phyloP scores from a whole-genome alignment of 2,888 invertebrate genomes.

The Pilophorus perplexus region DNA sequence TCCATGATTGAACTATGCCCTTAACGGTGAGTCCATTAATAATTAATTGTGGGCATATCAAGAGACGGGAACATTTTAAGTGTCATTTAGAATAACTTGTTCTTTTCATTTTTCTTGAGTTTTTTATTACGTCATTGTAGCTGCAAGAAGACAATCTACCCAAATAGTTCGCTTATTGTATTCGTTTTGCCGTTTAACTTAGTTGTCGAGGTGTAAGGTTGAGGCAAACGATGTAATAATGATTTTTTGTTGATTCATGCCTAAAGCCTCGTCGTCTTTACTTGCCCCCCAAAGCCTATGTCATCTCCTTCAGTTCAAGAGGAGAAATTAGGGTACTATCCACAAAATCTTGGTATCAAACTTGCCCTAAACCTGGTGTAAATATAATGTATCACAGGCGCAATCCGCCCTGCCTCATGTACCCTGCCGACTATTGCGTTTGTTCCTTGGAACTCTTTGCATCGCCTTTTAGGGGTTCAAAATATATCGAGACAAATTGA shows the following conservation, averaged over 20 bases:
- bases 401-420: no score
- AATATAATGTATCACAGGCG: no score
- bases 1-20: constrained; percentile 44
- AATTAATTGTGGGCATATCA: constrained; percentile 46
- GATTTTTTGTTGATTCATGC: constrained; percentile 18
- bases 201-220: background rate
- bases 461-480: no score
- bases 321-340: no score
- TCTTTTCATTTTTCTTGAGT: background rate
- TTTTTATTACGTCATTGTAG: constrained; percentile 8
- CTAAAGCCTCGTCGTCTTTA: no score
- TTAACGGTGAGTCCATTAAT: constrained; percentile 46
- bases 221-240: constrained; percentile 10
- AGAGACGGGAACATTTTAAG: constrained; percentile 39
- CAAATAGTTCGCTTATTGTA: constrained; percentile 19
- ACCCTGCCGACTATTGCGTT: no score
- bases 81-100: constrained; percentile 34
- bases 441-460: no score
- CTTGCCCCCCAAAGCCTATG: no score
- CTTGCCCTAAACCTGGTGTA: no score
- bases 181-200: constrained; percentile 6
- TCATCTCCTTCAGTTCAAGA: no score
- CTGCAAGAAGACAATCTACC: constrained; percentile 7
- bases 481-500: no score
- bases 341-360: no score